A percentile compares a stretch with the other conserved stretches of the same genome.
phyloP scores from a whole-genome alignment of 2,888 invertebrate genomes.

The Gandaritis pyraliata region DNA sequence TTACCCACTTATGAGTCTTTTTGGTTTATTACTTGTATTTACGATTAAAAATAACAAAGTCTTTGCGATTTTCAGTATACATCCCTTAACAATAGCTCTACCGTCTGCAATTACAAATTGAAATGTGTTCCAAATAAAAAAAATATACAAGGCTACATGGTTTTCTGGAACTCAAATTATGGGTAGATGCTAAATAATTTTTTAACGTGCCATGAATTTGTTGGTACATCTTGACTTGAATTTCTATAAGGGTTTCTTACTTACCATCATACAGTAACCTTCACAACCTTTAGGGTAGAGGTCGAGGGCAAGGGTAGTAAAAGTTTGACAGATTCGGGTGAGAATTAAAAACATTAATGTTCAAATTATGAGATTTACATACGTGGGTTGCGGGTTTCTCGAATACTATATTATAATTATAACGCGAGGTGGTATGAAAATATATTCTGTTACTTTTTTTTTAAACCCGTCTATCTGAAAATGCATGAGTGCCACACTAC shows the following conservation, averaged over 20 bases:
- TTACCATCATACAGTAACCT: slow-evolving; percentile 3
- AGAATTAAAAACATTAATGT: slow-evolving; percentile 4
- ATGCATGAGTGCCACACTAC: too few relatives aligned
- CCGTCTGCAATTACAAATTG: too few relatives aligned
- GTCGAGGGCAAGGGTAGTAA: neutral
- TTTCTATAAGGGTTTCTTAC: neutral
- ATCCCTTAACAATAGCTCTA: too few relatives aligned
- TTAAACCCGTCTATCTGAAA: too few relatives aligned
- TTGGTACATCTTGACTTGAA: neutral
- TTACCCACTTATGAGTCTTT: too few relatives aligned
- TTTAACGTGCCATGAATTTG: neutral
- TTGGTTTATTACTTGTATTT: too few relatives aligned
- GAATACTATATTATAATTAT: neutral
- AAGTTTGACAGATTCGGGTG: neutral
- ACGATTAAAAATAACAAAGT: too few relatives aligned
- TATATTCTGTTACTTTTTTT: too few relatives aligned
- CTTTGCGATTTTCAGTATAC: too few relatives aligned
- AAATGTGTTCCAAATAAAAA: too few relatives aligned
- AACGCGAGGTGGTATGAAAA: neutral
- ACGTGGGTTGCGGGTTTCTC: neutral
- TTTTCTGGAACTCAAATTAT: neutral
- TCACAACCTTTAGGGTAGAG: neutral
- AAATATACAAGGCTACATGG: too few relatives aligned
- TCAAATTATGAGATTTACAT: neutral
- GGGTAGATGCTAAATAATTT: neutral